phyloP scores from a whole-genome alignment of 2,888 invertebrate genomes.

The Thereva unica region DNA sequence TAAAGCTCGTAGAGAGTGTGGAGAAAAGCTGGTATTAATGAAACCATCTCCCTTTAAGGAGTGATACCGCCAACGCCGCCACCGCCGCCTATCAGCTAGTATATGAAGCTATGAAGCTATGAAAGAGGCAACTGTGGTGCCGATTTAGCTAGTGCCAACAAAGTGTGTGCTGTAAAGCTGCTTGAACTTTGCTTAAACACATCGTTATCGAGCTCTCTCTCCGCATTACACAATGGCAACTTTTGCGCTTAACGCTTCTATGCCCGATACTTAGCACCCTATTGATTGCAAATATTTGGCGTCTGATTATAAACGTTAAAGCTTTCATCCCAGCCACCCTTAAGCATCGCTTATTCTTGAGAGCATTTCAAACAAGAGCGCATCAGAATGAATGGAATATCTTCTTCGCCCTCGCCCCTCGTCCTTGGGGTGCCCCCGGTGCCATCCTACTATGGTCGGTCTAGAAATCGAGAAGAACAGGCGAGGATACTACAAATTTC shows the following conservation, averaged over 20 bases:
- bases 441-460: too few species aligned
- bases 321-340: slow-evolving; percentile 2
- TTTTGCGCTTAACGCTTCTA: background rate
- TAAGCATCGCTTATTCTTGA: slow-evolving; percentile 6
- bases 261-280: slow-evolving; percentile 13
- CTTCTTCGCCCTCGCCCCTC: background rate
- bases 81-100: too few species aligned
- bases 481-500: background rate
- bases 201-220: background rate
- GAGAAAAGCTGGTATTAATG: slow-evolving; percentile 14
- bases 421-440: too few species aligned
- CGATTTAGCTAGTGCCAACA: too few species aligned
- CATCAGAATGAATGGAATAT: background rate
- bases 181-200: background rate
- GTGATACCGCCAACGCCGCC: too few species aligned
- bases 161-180: background rate
- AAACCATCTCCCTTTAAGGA: slow-evolving; percentile 1
- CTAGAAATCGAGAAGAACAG: too few species aligned
- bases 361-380: slow-evolving; percentile 6
- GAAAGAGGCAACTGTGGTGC: too few species aligned
- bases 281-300: slow-evolving; percentile 31
- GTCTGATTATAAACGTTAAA: slow-evolving; percentile 17
- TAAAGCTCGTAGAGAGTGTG: background rate
- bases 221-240: background rate
- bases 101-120: too few species aligned